Percentiles rank a stretch among this genome's conserved stretches.
Conservation (phyloP, 2,797 vertebrate genomes). For the Acanthornis magna region DNA sequence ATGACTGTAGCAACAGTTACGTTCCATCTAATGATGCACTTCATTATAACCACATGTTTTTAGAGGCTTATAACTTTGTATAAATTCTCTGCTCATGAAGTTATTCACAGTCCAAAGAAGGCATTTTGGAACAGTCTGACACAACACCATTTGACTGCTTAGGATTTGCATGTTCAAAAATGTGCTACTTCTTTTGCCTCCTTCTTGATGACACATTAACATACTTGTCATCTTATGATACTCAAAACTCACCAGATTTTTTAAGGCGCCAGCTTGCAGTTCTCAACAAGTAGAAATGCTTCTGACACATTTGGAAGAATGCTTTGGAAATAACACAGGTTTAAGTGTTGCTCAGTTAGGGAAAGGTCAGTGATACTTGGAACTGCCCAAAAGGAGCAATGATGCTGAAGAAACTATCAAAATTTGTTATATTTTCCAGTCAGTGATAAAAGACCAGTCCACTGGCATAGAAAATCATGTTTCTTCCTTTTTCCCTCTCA, state of each 20-base stretch:
- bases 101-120: background rate
- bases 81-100: conserved; percentile 1
- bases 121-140: conserved; percentile 40
- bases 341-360: conserved; percentile 42
- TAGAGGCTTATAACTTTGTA: conserved; percentile 7
- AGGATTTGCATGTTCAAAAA: conserved; percentile 51
- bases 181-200: conserved; percentile 43
- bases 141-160: conserved; percentile 50
- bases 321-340: conserved; percentile 19
- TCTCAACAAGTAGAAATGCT: conserved; percentile 18
- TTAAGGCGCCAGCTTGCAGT: conserved; percentile 22
- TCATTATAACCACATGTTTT: conserved; percentile 7
- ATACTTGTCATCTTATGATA: conserved; percentile 46
- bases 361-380: conserved; percentile 13
- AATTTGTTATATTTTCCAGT: background rate
- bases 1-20: background rate
- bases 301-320: conserved; percentile 27
- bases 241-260: conserved; percentile 24
- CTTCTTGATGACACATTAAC: conserved; percentile 46
- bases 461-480: background rate
- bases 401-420: background rate
- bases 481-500: background rate
- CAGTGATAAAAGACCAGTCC: background rate
- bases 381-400: conserved; percentile 18
- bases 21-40: background rate